These are phyloP conservation scores for Entomobrya multifasciata DNA, from an alignment of 2,888 invertebrate species.

Conservation along the genomic window DNA sequence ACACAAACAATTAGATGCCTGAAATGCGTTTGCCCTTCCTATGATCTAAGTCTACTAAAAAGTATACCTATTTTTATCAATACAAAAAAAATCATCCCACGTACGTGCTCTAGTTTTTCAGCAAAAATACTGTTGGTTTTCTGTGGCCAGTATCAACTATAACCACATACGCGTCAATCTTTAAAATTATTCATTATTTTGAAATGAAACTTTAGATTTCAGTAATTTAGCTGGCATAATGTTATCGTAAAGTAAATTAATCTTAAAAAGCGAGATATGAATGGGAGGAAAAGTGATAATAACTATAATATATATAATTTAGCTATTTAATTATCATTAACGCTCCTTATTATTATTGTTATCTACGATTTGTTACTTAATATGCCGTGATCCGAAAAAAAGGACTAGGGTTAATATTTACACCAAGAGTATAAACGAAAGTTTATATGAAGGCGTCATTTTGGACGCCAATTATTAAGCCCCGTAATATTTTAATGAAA, in stretches of 20 bases:
- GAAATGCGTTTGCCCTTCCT: slow-evolving; percentile 43
- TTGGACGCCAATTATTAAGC: no score
- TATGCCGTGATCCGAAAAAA: slow-evolving; percentile 12
- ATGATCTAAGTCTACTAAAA: background rate
- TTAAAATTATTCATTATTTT: slow-evolving; percentile 33
- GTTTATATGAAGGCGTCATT: no score
- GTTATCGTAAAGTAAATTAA: no score
- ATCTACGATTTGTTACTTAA: slow-evolving; percentile 60
- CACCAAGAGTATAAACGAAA: background rate
- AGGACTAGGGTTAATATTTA: background rate
- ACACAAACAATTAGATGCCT: slow-evolving; percentile 41
- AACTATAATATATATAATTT: slow-evolving; percentile 34
- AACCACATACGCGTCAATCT: background rate
- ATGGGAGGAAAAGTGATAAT: slow-evolving; percentile 65
- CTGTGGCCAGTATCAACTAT: slow-evolving; percentile 39
- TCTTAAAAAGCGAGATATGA: slow-evolving; percentile 13
- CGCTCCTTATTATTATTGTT: slow-evolving; percentile 27
- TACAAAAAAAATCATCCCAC: slow-evolving; percentile 5
- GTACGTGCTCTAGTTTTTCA: slow-evolving; percentile 7
- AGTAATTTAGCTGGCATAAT: background rate
- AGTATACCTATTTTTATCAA: slow-evolving; percentile 14
- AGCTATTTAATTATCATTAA: background rate
- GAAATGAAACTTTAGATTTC: slow-evolving; percentile 30
- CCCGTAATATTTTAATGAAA: background rate
- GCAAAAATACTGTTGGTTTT: slow-evolving; percentile 12